Percentiles rank a stretch among this genome's conserved stretches.
Evolutionary conservation across 2,888 invertebrate species (phyloP).

Genomic region (Eristalinus aeneus): DNA sequence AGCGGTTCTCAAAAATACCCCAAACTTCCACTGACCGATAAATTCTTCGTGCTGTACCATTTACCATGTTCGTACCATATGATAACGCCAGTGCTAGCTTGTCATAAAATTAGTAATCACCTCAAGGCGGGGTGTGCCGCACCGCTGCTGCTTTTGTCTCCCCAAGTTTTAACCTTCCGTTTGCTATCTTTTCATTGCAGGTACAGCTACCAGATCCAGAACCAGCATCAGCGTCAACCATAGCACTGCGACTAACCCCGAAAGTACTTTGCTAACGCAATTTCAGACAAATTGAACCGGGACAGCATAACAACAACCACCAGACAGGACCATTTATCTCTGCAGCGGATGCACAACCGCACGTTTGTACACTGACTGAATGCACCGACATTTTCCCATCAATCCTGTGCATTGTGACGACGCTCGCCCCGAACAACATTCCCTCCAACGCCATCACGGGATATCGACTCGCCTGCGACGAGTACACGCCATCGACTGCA

Average conservation of each 20-base stretch:
- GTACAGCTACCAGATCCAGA: constrained; percentile 14
- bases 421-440: background rate
- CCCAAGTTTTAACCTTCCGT: constrained; percentile 36
- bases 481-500: too few species aligned
- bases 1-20: too few species aligned
- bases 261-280: constrained; percentile 59
- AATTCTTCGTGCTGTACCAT: too few species aligned
- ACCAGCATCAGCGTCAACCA: background rate
- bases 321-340: constrained; percentile 63
- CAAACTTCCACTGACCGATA: too few species aligned
- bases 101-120: constrained; percentile 33
- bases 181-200: constrained; percentile 64
- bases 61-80: too few species aligned
- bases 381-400: constrained; percentile 66
- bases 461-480: too few species aligned
- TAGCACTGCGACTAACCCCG: background rate
- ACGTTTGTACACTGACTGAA: constrained; percentile 66
- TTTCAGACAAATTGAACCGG: constrained; percentile 60
- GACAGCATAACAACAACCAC: constrained; percentile 43
- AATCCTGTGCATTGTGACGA: constrained; percentile 32
- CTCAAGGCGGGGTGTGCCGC: background rate
- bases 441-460: background rate
- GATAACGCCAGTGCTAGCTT: background rate
- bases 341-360: constrained; percentile 58
- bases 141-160: background rate